Evolutionary conservation across 2,797 vertebrate species (phyloP).

Genomic region (Pogonophryne albipinna): DNA sequence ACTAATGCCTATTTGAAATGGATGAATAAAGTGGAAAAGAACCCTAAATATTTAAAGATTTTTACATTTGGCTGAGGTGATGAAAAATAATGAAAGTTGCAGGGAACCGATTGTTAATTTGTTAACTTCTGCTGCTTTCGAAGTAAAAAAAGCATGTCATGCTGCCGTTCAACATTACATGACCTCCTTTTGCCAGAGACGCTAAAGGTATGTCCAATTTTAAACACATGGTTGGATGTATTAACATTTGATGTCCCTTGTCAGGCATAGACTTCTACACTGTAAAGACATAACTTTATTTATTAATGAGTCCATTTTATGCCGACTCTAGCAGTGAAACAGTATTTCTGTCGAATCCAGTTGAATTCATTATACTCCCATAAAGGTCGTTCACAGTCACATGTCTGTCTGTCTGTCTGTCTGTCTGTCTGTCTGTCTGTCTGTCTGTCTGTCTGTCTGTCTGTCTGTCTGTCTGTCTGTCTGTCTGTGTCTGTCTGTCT

Average conservation of each 20-base stretch:
- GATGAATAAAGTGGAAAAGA: not conserved
- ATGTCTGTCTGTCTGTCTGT: conserved; percentile 10
- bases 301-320: not conserved
- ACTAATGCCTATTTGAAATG: no score
- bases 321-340: not conserved
- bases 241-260: not conserved
- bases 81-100: not conserved
- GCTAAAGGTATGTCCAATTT: not conserved
- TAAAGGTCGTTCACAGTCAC: not conserved
- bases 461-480: no score
- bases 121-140: not conserved
- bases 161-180: not conserved
- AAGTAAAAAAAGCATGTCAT: not conserved
- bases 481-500: not conserved
- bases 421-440: conserved; percentile 28
- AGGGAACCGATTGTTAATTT: not conserved
- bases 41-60: not conserved
- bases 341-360: not conserved
- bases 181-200: not conserved
- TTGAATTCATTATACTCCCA: not conserved
- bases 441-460: no score
- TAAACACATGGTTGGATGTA: not conserved
- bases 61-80: not conserved
- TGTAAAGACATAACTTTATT: not conserved
- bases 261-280: not conserved